A percentile compares a stretch with the other conserved stretches of the same genome.
phyloP scores from a whole-genome alignment of 2,888 invertebrate species.

The Mythimna loreyi region DNA sequence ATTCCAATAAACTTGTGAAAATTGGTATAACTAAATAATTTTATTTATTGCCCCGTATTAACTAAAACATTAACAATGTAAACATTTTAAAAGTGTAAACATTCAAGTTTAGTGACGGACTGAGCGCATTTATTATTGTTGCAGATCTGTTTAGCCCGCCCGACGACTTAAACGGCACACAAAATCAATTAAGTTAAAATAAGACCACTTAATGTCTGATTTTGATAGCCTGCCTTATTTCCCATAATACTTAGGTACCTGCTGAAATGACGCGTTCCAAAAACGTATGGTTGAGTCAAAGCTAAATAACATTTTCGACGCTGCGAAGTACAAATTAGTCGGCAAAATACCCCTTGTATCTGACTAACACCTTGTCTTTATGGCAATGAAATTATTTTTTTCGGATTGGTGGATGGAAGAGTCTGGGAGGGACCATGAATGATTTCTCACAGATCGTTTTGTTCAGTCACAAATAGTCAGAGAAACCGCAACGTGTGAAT shows the following conservation, averaged over 20 bases:
- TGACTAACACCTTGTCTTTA: constrained; percentile 75
- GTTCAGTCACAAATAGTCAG: constrained; percentile 76
- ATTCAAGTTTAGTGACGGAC: constrained; percentile 68
- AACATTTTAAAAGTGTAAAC: constrained; percentile 69
- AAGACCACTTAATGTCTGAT: constrained; percentile 74
- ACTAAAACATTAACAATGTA: constrained; percentile 68
- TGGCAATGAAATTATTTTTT: constrained; percentile 72
- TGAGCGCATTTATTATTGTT: constrained; percentile 67
- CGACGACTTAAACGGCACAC: constrained; percentile 71
- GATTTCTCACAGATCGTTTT: constrained; percentile 67
- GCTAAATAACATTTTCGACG: constrained; percentile 71
- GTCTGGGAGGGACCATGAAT: constrained; percentile 72
- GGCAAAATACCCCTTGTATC: constrained; percentile 72
- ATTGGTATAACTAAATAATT: constrained; percentile 54
- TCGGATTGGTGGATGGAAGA: constrained; percentile 76
- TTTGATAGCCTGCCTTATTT: constrained; percentile 74
- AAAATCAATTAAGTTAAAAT: constrained; percentile 71
- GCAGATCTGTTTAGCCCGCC: constrained; percentile 69
- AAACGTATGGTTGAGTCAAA: constrained; percentile 76
- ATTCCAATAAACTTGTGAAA: constrained; percentile 35
- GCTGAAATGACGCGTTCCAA: constrained; percentile 76
- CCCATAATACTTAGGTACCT: constrained; percentile 75
- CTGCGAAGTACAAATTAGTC: constrained; percentile 78
- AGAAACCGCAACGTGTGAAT: constrained; percentile 79
- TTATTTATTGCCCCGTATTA: constrained; percentile 66